Conservation (phyloP, 2,797 vertebrate genomes). For the Lepus oiostolus region DNA sequence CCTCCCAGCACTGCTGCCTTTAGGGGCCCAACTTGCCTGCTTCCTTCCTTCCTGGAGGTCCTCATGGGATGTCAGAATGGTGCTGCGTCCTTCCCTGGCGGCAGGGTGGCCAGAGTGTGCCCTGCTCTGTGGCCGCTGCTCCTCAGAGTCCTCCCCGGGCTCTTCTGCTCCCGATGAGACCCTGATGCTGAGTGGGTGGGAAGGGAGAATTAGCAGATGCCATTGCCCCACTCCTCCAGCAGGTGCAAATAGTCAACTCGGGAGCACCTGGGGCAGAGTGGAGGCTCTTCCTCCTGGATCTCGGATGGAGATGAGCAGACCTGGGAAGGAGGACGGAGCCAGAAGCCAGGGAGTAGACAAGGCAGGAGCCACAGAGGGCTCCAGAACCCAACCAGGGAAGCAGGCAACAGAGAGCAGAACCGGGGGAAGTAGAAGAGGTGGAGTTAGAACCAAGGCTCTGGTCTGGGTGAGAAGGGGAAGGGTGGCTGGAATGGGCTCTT, state of each 20-base stretch:
- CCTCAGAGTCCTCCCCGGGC: background rate
- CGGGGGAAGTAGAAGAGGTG: background rate
- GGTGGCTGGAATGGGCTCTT: background rate
- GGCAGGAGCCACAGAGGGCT: background rate
- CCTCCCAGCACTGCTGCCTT: background rate
- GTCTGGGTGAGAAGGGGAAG: background rate
- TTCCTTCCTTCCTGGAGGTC: background rate
- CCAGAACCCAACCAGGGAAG: background rate
- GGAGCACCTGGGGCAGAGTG: background rate
- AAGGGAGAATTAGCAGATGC: background rate
- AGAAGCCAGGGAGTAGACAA: background rate
- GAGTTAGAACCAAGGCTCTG: background rate
- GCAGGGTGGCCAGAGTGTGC: background rate
- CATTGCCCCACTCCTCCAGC: background rate
- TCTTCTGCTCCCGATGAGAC: background rate
- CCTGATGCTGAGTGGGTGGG: background rate
- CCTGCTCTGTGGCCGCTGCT: background rate
- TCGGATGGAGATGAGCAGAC: background rate
- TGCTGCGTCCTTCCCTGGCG: background rate
- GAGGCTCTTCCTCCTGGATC: background rate
- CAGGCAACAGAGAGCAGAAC: rapidly evolving
- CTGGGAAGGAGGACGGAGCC: background rate
- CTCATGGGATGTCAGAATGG: background rate
- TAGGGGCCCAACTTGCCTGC: background rate
- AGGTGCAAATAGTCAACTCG: background rate